Evolutionary conservation across 2,797 vertebrate genomes (phyloP), one percentile per base, ranked within the genome.

Genomic region (Manis javanica): DNA sequence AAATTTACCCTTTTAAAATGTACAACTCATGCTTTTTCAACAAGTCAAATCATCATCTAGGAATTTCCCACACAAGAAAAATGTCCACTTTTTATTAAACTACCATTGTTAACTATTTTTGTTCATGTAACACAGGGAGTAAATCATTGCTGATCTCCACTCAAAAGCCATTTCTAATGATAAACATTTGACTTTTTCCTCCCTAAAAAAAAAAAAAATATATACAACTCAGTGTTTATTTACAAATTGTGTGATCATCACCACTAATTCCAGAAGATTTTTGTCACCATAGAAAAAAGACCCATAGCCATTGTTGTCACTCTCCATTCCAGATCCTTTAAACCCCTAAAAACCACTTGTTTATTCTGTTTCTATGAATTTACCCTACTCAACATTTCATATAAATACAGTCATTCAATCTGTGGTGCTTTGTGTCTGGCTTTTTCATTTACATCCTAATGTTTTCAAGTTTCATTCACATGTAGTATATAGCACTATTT

Each of bases 1-100:
- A 88, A 75, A 59, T 75, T 51, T 10, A 72, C 24, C 39, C 46
- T 82, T 88, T 84, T 74, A 42, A 87, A 63, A 87, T 23, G n/a
- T 46, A 64, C 24, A 69, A 31, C 64, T 34, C 34, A 34, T 34
- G 34, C 34, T 34, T 34, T 34, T 34, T 34, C 34, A 34, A 34
- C 34, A 34, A 34, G 34, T 34, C 34, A 34, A 34, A 34, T 34
- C 34, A 34, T 34, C 34, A 34, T 34, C 34, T 34, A 34, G 34
- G 34, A 34, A 34, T 34, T 34, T 34, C 34, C 34, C 34, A 34
- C 34, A 34, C 34, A 34, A 34, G 34, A 34, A 34, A 34, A 34
- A 34, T 34, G 34, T 34, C 34, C 2, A 34, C 34, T 34, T 34
- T 34, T 34, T 34, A 34, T 34, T 34, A 34, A 34, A 34, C 34